phyloP scores from a whole-genome alignment of 2,888 invertebrate genomes.

The Venusia cambrica region DNA sequence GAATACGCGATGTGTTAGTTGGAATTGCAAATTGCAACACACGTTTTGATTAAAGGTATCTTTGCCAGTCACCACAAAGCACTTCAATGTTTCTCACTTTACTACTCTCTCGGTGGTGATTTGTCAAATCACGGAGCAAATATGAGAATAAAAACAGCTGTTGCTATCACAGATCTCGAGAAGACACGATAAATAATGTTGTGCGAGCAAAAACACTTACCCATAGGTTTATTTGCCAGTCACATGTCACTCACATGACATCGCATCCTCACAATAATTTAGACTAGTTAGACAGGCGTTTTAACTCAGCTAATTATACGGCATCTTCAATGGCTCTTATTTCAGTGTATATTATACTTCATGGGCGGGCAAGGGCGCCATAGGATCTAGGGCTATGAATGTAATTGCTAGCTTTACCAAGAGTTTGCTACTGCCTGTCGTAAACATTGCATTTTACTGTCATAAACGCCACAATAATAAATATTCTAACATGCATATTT shows the following conservation, averaged over 20 bases:
- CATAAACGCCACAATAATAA: conserved; percentile 28
- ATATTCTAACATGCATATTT: conserved; percentile 25
- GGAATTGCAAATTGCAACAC: too few relatives aligned
- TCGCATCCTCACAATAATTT: conserved; percentile 7
- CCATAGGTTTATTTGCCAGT: conserved; percentile 10
- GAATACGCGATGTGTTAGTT: neutral
- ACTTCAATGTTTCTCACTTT: too few relatives aligned
- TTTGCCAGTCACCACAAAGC: too few relatives aligned
- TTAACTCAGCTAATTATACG: conserved; percentile 9
- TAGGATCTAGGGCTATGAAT: conserved; percentile 51
- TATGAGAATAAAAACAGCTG: too few relatives aligned
- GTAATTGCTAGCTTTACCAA: conserved; percentile 47
- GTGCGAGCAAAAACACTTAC: conserved; percentile 9
- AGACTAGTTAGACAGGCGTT: conserved; percentile 14
- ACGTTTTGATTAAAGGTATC: too few relatives aligned
- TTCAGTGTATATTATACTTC: conserved; percentile 29
- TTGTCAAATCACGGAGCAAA: too few relatives aligned
- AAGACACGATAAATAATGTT: neutral
- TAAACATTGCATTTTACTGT: conserved; percentile 39
- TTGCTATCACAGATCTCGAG: too few relatives aligned
- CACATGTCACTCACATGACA: conserved; percentile 14
- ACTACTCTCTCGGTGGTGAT: too few relatives aligned
- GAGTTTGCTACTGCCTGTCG: conserved; percentile 40
- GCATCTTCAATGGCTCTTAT: conserved; percentile 3
- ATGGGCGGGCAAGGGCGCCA: conserved; percentile 43